Conservation (phyloP, 1,140 invertebrate genomes). For the Conopomorpha cramerella region DNA sequence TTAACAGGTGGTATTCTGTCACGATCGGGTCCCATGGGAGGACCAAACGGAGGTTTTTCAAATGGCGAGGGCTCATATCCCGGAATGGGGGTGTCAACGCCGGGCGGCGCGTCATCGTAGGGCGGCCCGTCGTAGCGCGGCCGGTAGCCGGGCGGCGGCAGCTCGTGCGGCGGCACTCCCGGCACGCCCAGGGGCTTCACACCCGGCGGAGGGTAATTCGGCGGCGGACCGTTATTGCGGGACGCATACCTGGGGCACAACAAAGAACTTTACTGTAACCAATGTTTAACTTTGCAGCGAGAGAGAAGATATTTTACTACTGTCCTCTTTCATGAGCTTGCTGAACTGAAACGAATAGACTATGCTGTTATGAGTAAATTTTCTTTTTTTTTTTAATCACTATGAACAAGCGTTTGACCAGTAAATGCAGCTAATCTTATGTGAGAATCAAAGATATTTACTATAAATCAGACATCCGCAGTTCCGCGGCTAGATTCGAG, state of each 20-base stretch:
- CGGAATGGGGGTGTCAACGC: conserved; percentile 57
- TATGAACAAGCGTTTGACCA: too few relatives aligned
- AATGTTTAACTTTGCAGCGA: background rate
- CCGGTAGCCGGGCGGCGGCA: conserved; percentile 31
- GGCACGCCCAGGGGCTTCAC: conserved; percentile 27
- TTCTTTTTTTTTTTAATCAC: too few relatives aligned
- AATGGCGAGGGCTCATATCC: conserved; percentile 56
- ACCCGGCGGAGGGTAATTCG: conserved; percentile 26
- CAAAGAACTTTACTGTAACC: conserved; percentile 7
- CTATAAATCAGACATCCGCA: too few relatives aligned
- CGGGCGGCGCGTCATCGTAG: conserved; percentile 51
- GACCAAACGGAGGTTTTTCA: conserved; percentile 41
- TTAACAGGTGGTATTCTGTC: conserved; percentile 34
- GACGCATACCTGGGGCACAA: conserved; percentile 41
- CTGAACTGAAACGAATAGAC: too few relatives aligned
- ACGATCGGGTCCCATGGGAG: conserved; percentile 30
- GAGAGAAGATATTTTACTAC: too few relatives aligned
- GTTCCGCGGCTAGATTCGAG: too few relatives aligned
- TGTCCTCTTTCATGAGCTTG: too few relatives aligned
- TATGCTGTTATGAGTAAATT: too few relatives aligned
- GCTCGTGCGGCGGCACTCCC: conserved; percentile 16
- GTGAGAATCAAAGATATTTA: too few relatives aligned
- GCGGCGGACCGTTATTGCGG: conserved; percentile 31
- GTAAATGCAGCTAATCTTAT: too few relatives aligned
- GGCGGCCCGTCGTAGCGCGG: conserved; percentile 39